Percentiles rank a stretch among this genome's conserved stretches.
Evolutionary conservation across 2,113 vertebrate genomes (phyloP).

Genomic region (Salvator merianae): DNA sequence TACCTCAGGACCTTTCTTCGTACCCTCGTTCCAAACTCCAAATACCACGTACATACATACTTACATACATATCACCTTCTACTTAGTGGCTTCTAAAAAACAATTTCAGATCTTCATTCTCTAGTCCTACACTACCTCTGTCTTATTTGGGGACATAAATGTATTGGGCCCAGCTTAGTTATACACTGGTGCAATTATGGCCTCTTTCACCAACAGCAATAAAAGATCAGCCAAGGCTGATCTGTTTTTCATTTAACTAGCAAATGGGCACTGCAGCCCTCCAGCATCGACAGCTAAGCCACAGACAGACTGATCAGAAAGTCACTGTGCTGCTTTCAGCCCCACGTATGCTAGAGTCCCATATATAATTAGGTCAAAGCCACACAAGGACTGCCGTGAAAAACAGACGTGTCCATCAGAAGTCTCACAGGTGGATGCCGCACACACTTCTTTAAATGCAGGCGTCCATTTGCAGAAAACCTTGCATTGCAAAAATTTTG

Average conservation of each 20-base stretch:
- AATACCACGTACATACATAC: neutral
- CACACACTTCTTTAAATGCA: neutral
- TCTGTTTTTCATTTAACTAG: constrained; percentile 20
- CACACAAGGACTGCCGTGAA: neutral
- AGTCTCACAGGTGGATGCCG: neutral
- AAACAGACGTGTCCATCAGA: neutral
- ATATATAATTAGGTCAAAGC: neutral
- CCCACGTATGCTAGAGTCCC: constrained; percentile 36
- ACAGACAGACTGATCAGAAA: constrained; percentile 22
- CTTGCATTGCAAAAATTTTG: no score
- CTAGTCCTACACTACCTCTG: constrained; percentile 10
- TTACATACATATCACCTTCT: constrained; percentile 17
- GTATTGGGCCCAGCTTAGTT: constrained; percentile 46
- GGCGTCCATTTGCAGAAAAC: no score
- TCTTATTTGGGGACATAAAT: constrained; percentile 24
- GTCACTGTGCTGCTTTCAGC: constrained; percentile 49
- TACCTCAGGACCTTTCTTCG: constrained; percentile 26
- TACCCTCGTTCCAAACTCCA: neutral
- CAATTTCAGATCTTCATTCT: constrained; percentile 49
- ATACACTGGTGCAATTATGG: constrained; percentile 52
- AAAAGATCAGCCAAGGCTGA: neutral
- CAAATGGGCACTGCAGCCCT: neutral
- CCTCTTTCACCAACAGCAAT: constrained; percentile 46
- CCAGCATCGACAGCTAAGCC: constrained; percentile 27
- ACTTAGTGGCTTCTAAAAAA: constrained; percentile 29